Base-by-base conservation (phyloP, 2,888 invertebrate genomes). In the Campaea margaritaria region DNA sequence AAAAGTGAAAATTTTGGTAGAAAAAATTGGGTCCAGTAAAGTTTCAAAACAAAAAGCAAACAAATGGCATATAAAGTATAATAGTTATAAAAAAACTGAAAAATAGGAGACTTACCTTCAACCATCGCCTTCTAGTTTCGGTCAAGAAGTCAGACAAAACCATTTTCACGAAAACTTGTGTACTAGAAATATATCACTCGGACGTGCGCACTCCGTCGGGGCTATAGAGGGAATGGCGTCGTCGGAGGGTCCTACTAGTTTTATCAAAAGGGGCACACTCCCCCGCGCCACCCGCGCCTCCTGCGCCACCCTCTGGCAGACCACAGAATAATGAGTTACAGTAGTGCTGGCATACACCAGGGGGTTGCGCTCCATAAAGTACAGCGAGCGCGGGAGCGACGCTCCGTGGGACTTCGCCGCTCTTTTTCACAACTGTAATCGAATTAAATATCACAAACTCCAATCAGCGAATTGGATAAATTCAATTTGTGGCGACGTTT, bases 141-240 rank as follows among this genome's bases (percentile, higher is more conserved):
- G 90, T 90, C 74, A 91, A 73, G 64, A 92, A 90, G 61, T 91
- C 91, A 28, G 89, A 82, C 39, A 92, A 78, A 80, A 91, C 91
- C 91, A 92, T 92, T 56, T 66, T 76, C 68, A 66, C 60, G 60
- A 50, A 46, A 51, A 31, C 31, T 31, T 31, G 50, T 47, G 65
- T 62, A 56, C 62, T 61, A n/a, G 56, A 49, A 36, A 27, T 49
- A 8, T 42, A 11, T 10, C 42, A 28, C 56, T 65, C 63, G 53
- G 68, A 65, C 85, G 83, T 81, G 75, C 75, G 70, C 44, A 16
- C 66, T 39, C 60, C 49, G 0, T 68, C 70, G 65, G 62, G 56
- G 62, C 51, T 69, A 57, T 65, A 60, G 81, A 79, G 82, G 82
- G 83, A 86, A 81, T 87, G 81, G 66, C 64, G 57, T 50, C 52